Conservation (phyloP, 2,888 invertebrate genomes). For the Cheilosia pagana region DNA sequence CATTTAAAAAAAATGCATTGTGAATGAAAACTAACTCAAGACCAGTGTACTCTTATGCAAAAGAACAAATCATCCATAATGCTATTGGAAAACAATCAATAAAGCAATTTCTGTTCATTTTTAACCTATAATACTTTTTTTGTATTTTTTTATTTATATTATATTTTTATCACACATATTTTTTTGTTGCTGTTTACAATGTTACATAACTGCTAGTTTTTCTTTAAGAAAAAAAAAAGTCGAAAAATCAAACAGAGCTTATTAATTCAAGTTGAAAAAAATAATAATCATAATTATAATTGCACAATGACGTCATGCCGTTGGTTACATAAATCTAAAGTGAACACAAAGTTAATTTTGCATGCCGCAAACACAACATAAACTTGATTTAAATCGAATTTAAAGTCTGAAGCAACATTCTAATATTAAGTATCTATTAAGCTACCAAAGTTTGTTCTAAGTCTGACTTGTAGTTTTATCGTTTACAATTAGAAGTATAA, state of each 20-base stretch:
- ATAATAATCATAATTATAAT: constrained; percentile 12
- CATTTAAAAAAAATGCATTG: too few species aligned
- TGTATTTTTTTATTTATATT: constrained; percentile 60
- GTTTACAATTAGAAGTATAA: constrained; percentile 51
- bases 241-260: not conserved
- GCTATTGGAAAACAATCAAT: not conserved
- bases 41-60: too few species aligned
- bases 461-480: constrained; percentile 40
- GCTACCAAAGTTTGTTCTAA: constrained; percentile 49
- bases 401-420: constrained; percentile 27
- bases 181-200: constrained; percentile 75
- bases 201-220: constrained; percentile 45
- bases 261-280: constrained; percentile 5
- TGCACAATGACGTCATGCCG: constrained; percentile 34
- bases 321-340: constrained; percentile 16
- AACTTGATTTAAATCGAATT: constrained; percentile 15
- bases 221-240: constrained; percentile 9
- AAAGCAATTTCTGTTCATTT: constrained; percentile 5
- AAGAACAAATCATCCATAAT: too few species aligned
- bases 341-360: not conserved
- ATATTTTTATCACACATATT: constrained; percentile 74
- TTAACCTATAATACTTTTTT: constrained; percentile 75
- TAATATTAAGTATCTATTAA: constrained; percentile 5
- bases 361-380: not conserved
- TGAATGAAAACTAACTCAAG: too few species aligned